Conservation (phyloP, 2,113 vertebrate genomes). For the Excalfactoria chinensis region DNA sequence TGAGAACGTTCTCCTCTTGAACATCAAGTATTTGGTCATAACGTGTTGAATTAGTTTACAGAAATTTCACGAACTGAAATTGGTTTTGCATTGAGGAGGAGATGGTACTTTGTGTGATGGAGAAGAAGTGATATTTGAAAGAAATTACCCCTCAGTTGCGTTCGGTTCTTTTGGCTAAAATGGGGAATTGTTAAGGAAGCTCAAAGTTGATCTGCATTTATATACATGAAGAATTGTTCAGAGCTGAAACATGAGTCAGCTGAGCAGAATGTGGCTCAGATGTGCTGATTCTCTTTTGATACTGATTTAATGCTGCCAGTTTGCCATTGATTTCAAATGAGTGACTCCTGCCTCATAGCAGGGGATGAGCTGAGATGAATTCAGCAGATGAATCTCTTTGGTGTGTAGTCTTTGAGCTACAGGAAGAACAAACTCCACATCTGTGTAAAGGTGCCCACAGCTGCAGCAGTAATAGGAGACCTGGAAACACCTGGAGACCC, state of each 20-base stretch:
- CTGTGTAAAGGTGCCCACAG: background rate
- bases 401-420: accelerated
- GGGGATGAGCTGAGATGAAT: background rate
- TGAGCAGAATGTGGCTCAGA: background rate
- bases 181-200: background rate
- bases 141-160: background rate
- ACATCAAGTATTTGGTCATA: background rate
- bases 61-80: background rate
- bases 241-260: background rate
- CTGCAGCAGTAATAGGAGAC: background rate
- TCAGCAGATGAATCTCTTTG: background rate
- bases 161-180: background rate
- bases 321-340: background rate
- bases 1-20: background rate
- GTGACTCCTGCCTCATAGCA: background rate
- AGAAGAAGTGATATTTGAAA: background rate
- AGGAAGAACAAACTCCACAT: background rate
- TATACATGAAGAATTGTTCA: background rate
- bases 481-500: background rate
- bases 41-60: background rate
- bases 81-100: background rate
- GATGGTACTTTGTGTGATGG: background rate
- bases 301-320: background rate
- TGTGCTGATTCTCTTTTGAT: background rate
- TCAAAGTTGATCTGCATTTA: slow-evolving; percentile 29